phyloP scores from a whole-genome alignment of 2,888 invertebrate species.

The Cybosia mesomella region DNA sequence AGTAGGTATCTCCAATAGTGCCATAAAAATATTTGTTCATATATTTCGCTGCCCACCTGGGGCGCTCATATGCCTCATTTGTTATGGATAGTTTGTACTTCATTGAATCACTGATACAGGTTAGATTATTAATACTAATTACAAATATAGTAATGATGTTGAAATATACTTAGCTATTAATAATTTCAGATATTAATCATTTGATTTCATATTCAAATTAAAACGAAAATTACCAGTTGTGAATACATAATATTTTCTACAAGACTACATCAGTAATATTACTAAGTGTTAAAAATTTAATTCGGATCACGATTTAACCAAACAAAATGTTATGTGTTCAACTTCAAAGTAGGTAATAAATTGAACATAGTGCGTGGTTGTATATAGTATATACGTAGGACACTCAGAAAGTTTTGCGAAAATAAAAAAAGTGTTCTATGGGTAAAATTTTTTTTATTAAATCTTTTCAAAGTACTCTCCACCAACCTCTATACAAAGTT shows the following conservation, averaged over 20 bases:
- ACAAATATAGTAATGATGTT: slow-evolving; percentile 18
- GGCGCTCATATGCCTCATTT: slow-evolving; percentile 13
- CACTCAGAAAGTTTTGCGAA: too few species aligned
- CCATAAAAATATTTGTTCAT: slow-evolving; percentile 10
- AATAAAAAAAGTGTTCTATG: too few species aligned
- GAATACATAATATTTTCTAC: background rate
- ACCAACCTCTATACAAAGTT: too few species aligned
- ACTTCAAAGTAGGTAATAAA: slow-evolving; percentile 22
- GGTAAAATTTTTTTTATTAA: too few species aligned
- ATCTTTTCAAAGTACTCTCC: too few species aligned
- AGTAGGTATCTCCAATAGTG: background rate
- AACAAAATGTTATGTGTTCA: slow-evolving; percentile 14
- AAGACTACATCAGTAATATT: slow-evolving; percentile 36
- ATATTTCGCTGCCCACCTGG: slow-evolving; percentile 30
- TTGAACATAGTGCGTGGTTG: slow-evolving; percentile 7
- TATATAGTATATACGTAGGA: too few species aligned
- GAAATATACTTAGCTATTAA: slow-evolving; percentile 29
- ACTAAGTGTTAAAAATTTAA: slow-evolving; percentile 48
- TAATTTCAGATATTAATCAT: background rate
- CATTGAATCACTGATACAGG: slow-evolving; percentile 15
- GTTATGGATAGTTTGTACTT: slow-evolving; percentile 4
- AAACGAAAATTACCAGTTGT: background rate
- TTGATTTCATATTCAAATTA: background rate
- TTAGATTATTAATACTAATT: slow-evolving; percentile 11
- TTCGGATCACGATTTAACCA: slow-evolving; percentile 27